phyloP scores from a whole-genome alignment of 2,797 vertebrate genomes.

The Thamnophis elegans region DNA sequence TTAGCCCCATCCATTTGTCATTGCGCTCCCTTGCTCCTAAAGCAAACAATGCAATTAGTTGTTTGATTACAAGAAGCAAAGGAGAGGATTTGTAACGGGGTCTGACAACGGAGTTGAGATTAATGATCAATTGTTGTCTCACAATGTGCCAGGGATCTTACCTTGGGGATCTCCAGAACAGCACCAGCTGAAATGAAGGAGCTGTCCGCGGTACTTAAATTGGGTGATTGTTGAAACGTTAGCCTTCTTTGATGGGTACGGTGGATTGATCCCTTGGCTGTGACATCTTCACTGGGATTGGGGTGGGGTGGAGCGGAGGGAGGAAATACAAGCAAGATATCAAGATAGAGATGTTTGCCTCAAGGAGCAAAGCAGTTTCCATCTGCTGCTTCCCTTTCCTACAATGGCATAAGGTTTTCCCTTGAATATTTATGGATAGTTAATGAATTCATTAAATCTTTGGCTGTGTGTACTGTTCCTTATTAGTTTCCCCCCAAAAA shows the following conservation, averaged over 20 bases:
- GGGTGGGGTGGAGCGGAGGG: neutral
- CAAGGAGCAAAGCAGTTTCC: neutral
- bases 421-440: slow-evolving; percentile 22
- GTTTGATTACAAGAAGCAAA: neutral
- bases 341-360: neutral
- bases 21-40: neutral
- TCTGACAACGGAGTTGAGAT: neutral
- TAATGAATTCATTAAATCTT: slow-evolving; percentile 21
- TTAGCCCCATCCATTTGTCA: neutral
- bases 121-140: neutral
- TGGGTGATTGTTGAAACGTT: neutral
- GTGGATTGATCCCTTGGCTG: neutral
- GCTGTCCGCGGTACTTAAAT: neutral
- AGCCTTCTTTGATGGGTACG: neutral
- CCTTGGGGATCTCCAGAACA: neutral
- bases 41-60: neutral
- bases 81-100: neutral
- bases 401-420: neutral
- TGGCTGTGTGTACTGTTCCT: neutral
- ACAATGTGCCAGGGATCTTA: too few species aligned
- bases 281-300: slow-evolving; percentile 2
- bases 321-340: neutral
- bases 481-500: neutral
- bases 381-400: neutral
- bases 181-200: neutral